Base-by-base conservation (phyloP, 92 coral and sea anemone species). In the Bergia sp. region DNA sequence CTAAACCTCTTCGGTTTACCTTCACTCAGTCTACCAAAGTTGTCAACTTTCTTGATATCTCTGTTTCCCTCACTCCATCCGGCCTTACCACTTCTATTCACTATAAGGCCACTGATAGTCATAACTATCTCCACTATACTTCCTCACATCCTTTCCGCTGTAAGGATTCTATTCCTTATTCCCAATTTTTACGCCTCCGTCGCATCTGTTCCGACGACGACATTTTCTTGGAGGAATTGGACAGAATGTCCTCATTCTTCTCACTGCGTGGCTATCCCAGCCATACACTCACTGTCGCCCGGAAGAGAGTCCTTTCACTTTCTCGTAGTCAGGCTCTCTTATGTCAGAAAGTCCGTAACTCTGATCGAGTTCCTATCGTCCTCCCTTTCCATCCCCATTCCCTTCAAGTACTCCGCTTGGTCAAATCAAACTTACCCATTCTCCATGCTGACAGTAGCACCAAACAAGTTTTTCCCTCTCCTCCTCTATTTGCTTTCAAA, bases 131-230 rank as follows among this genome's bases (percentile, higher is more conserved):
- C 41, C 21, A 42, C 15, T 73, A 20, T n/a, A 41, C 89, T 67
- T 86, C 89, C 15, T 86, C 29, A 55, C 89, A 86, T 37, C 89
- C 89, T 73, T 40, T 75, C 74, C 89, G 49, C 74, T n/a, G 71
- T 45, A 76, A 76, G 53, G 45, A 57, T 13, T 76, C 89, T 9
- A 86, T 75, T 1, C 83, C 89, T 12, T 86, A 44, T 75, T 75
- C 82, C 3, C 89, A 86, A 21, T 86, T 86, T 50, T 73, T 86
- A 75, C 82, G 47, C n/a, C 89, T 86, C n/a, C 89, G 82, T 73
- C 89, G 89, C 76, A 5, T 86, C 15, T 86, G 89, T 45, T 42
- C 42, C 37, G 74, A 76, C 18, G 89, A 86, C 76, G 89, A 75
- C 2, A 65, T 73, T 61, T 86, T 86, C 77, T 20, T 16, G 21